A percentile compares a stretch with the other conserved stretches of the same genome.
Evolutionary conservation across 1,140 invertebrate genomes (phyloP).

Genomic region (Cyclargus thomasi): DNA sequence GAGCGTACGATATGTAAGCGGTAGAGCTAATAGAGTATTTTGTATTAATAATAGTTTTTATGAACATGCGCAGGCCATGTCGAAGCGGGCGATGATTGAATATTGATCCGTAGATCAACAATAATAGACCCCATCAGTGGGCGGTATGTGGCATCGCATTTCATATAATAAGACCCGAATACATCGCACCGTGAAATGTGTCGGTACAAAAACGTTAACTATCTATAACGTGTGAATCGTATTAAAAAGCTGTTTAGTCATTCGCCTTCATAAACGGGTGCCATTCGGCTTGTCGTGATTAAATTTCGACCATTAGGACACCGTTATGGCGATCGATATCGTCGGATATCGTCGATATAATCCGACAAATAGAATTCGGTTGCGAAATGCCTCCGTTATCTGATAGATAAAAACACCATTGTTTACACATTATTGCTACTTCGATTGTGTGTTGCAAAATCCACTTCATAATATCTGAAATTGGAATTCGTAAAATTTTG

Average conservation of each 20-base stretch:
- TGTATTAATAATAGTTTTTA: conserved; percentile 39
- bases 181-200: conserved; percentile 73
- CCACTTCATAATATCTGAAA: not conserved
- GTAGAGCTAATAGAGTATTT: conserved; percentile 40
- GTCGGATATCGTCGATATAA: conserved; percentile 65
- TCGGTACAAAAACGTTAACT: conserved; percentile 72
- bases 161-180: conserved; percentile 74
- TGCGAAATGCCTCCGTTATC: conserved; percentile 51
- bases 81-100: conserved; percentile 65
- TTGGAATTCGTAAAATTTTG: not conserved
- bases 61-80: conserved; percentile 38
- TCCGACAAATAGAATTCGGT: conserved; percentile 60
- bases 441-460: not conserved
- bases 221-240: conserved; percentile 75
- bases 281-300: conserved; percentile 74
- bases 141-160: conserved; percentile 71
- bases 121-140: conserved; percentile 70
- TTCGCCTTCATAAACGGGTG: conserved; percentile 72
- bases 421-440: conserved; percentile 9
- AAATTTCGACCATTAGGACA: conserved; percentile 71
- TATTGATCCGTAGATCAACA: conserved; percentile 72
- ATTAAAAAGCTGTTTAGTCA: conserved; percentile 75
- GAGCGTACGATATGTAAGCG: conserved; percentile 30
- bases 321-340: conserved; percentile 60
- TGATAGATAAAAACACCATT: conserved; percentile 28